Base-by-base conservation (phyloP, 1,140 invertebrate species). In the Gryllus bimaculatus region DNA sequence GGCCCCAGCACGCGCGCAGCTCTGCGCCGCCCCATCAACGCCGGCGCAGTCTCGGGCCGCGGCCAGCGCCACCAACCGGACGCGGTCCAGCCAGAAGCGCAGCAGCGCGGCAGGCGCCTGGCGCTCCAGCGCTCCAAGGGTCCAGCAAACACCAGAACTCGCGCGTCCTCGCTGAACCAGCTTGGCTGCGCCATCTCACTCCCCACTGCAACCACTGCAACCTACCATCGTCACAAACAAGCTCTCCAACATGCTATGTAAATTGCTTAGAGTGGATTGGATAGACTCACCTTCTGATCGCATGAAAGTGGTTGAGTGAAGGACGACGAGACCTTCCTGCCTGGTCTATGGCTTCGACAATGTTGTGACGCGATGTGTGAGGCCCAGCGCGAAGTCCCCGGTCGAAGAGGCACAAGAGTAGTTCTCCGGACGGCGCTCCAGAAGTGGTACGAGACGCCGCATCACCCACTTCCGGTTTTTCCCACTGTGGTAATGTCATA, bases 181-280 rank as follows among this genome's bases (percentile, higher is more conserved):
- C 73, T 76, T 47, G 77, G 79, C 47, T 80, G 77, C 48, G 79
- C 79, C 75, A 80, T 76, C 48, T 80, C 79, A 80, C 13, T 54
- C 77, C 79, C 79, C 79, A 80, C 18, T 74, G 75, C 20, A 75
- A 80, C 79, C 79, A 80, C 79, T 80, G 79, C 8, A 77, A 76
- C 0, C 54, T n/a, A 39, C 26, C 26, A 5, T 39, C 26, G 5
- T 39, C 26, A 39, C 26, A 39, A 39, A 39, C 26, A 2, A 39
- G 26, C 26, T 39, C 1, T 39, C 26, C 26, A 39, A 39, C 1
- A 39, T 39, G 26, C 26, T 2, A 2, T 39, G 26, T n/a, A 39
- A 39, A 39, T 39, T 39, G 26, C 26, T 39, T 39, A 39, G 26
- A 39, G n/a, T n/a, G n/a, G 1, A 39, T 5, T 39, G 5, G 26